Base-by-base conservation (phyloP, 2,888 invertebrate genomes). In the Aproaerema taeniolella region DNA sequence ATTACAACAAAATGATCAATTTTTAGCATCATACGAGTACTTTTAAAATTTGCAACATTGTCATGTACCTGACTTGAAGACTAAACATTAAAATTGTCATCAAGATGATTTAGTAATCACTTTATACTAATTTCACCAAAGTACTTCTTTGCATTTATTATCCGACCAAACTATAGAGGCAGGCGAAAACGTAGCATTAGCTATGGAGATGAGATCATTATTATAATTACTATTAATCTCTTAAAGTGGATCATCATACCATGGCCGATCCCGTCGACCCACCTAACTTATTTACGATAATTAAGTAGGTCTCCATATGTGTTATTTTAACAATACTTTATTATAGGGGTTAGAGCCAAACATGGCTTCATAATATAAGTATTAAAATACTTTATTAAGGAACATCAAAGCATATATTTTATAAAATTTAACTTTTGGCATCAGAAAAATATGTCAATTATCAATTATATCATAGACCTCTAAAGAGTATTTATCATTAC, bases 171-270 rank as follows among this genome's bases (percentile, higher is more conserved):
- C n/a, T n/a, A n/a, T n/a, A n/a, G n/a, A n/a, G n/a, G n/a, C n/a
- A n/a, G n/a, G n/a, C n/a, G 39, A 50, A 53, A 60, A 59, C 59
- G 52, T 69, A 58, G 52, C 57, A 74, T 74, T 74, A 73, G 56
- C 44, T 71, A 70, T 70, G 70, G 61, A 69, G 71, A 72, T 72
- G 46, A 64, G 69, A 52, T 64, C 61, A 61, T 63, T 67, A 60
- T 53, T 57, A 63, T 71, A 69, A 73, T 72, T 68, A 69, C 63
- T 67, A 72, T 72, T 71, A 71, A 69, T 68, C 53, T 61, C 43
- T 47, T 47, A 58, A 71, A 70, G 58, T 67, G 43, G 46, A 39
- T 39, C 40, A 42, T 40, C 42, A 15, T 32, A 13, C 36, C 30
- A 30, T 29, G 38, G 10, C 36, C 24, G 37, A 41, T 33, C 41